phyloP scores from a whole-genome alignment of 1,140 invertebrate genomes.

The Neodiprion virginianus region DNA sequence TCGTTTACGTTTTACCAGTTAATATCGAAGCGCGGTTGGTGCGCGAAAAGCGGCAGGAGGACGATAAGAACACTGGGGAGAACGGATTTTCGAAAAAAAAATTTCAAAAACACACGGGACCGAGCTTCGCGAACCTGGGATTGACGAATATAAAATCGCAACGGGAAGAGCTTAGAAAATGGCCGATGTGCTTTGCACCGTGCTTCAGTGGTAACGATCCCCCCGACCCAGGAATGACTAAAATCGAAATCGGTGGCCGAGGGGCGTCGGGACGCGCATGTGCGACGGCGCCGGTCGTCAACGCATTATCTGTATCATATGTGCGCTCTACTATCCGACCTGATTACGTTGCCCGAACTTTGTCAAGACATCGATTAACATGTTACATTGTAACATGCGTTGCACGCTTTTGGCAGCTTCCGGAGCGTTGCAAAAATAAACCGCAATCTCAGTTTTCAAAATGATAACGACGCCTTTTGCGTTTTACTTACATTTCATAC shows the following conservation, averaged over 20 bases:
- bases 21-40: too few relatives aligned
- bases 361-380: conserved; percentile 40
- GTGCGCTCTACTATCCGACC: conserved; percentile 49
- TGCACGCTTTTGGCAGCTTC: not conserved
- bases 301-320: conserved; percentile 34
- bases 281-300: conserved; percentile 45
- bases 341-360: conserved; percentile 47
- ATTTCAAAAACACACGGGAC: not conserved
- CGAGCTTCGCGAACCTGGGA: conserved; percentile 9
- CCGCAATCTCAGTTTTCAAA: not conserved
- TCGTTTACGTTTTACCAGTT: too few relatives aligned
- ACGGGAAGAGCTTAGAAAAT: conserved; percentile 11
- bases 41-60: not conserved
- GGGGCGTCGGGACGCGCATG: conserved; percentile 51
- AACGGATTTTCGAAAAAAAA: not conserved
- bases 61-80: not conserved
- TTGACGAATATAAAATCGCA: not conserved
- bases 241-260: conserved; percentile 62
- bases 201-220: conserved; percentile 47
- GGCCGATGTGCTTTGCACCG: conserved; percentile 18
- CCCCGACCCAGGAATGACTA: conserved; percentile 60
- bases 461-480: not conserved
- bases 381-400: not conserved
- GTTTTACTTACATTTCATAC: too few relatives aligned
- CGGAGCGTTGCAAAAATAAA: not conserved